Conservation (phyloP, 2,113 vertebrate genomes). For the Ascaphus truei region DNA sequence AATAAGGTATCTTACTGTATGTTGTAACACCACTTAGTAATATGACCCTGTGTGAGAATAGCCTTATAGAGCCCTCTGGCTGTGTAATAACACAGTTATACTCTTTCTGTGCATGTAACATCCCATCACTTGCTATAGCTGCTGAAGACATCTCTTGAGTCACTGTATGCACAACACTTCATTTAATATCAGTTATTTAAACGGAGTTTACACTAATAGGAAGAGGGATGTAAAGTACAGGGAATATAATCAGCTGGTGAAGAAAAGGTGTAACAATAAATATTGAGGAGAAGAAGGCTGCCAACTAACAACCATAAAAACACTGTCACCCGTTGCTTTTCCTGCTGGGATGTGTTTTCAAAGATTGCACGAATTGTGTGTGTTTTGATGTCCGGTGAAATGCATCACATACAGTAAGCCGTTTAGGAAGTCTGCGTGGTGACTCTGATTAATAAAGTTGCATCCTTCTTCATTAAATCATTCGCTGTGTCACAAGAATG, state of each 20-base stretch:
- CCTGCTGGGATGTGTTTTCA: neutral
- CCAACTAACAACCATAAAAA: neutral
- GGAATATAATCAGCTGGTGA: neutral
- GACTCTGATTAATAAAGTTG: constrained; percentile 25
- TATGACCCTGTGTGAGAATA: too few relatives aligned
- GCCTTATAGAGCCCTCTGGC: too few relatives aligned
- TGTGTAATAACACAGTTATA: too few relatives aligned
- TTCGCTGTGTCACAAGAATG: constrained; percentile 6
- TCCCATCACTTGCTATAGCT: too few relatives aligned
- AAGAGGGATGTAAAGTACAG: neutral
- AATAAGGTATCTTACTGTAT: too few relatives aligned
- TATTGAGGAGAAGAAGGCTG: neutral
- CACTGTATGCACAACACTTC: too few relatives aligned
- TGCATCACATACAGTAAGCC: constrained; percentile 6
- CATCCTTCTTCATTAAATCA: constrained; percentile 26
- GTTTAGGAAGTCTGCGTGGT: constrained; percentile 23
- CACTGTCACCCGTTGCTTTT: neutral
- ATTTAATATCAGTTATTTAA: too few relatives aligned
- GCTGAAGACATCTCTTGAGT: too few relatives aligned
- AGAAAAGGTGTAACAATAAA: neutral
- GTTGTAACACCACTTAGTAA: too few relatives aligned
- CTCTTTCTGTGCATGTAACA: too few relatives aligned
- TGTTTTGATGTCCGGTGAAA: neutral
- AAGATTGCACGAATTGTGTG: neutral
- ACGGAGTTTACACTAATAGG: neutral